phyloP scores from a whole-genome alignment of 2,888 invertebrate genomes.

The Omphaloscelis lunosa region DNA sequence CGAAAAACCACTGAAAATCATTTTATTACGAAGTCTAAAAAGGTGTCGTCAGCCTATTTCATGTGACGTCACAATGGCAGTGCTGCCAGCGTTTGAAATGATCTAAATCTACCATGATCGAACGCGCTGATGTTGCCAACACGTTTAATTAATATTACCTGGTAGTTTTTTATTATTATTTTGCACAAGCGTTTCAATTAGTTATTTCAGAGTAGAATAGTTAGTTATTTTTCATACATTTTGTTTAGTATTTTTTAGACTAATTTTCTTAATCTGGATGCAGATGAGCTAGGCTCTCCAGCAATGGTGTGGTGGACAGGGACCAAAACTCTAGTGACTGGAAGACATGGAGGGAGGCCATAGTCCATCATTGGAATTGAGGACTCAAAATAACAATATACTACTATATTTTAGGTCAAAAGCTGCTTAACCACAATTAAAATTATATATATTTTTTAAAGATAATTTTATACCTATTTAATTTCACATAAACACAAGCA shows the following conservation, averaged over 20 bases:
- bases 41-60: constrained; percentile 86
- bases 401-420: neutral
- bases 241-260: neutral
- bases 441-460: neutral
- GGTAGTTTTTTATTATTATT: constrained; percentile 26
- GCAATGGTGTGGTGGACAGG: neutral
- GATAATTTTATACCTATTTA: neutral
- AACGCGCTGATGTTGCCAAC: constrained; percentile 65
- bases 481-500: neutral
- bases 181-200: neutral
- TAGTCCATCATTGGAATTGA: neutral
- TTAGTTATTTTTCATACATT: neutral
- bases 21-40: constrained; percentile 83
- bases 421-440: too few relatives aligned
- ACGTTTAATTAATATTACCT: constrained; percentile 8
- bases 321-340: neutral
- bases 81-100: constrained; percentile 74
- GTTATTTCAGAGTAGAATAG: neutral
- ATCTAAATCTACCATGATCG: constrained; percentile 63
- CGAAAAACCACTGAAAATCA: constrained; percentile 82
- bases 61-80: constrained; percentile 88
- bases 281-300: too few relatives aligned
- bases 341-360: neutral
- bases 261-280: neutral
- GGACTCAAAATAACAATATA: neutral